Percentiles rank a stretch among this genome's conserved stretches.
Conservation (phyloP, 2,888 invertebrate species). For the Mesorhabditis belari region DNA sequence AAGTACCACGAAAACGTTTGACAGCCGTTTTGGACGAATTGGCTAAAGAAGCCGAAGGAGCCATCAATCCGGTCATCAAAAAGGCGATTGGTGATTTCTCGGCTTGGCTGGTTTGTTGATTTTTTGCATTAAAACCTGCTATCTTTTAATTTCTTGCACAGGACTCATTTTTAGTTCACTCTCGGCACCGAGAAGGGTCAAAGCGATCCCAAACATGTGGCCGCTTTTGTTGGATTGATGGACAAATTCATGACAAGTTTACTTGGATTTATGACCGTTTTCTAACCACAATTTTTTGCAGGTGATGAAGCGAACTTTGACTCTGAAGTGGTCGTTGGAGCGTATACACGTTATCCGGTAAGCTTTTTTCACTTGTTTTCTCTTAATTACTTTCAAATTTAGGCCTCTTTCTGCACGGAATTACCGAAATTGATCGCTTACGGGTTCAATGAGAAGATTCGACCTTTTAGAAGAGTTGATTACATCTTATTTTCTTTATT, state of each 20-base stretch:
- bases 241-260: neutral
- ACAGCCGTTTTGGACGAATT: neutral
- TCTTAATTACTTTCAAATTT: too few relatives aligned
- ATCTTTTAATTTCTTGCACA: neutral
- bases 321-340: neutral
- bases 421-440: neutral
- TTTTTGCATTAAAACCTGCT: neutral
- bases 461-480: neutral
- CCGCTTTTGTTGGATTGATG: neutral
- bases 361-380: neutral
- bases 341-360: neutral
- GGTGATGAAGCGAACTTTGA: too few relatives aligned
- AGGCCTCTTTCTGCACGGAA: neutral
- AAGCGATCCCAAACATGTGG: neutral
- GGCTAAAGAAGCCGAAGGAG: neutral
- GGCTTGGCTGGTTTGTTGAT: neutral
- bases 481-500: neutral
- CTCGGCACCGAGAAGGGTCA: neutral
- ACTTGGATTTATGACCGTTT: neutral
- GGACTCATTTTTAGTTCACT: neutral
- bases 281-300: too few relatives aligned
- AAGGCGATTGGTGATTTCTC: neutral
- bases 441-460: neutral
- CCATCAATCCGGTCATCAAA: neutral
- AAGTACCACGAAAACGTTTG: too few relatives aligned